phyloP scores from a whole-genome alignment of 2,888 invertebrate species.

The Brachyptera putata region DNA sequence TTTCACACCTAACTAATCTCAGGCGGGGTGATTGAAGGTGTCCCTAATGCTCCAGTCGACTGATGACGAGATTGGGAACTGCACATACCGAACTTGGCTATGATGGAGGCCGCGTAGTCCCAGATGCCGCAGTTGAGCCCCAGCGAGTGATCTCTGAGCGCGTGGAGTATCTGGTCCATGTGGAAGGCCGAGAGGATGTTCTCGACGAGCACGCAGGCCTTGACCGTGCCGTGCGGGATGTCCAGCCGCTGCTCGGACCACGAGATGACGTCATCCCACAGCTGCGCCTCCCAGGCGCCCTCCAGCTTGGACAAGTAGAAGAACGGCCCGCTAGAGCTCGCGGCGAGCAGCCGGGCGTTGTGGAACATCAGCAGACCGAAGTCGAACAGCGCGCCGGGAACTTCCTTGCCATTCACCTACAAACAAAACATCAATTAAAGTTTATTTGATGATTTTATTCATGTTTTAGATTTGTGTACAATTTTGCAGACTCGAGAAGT shows the following conservation, averaged over 20 bases:
- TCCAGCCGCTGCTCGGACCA: constrained; percentile 56
- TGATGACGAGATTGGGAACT: too few relatives aligned
- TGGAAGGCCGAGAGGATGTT: constrained; percentile 65
- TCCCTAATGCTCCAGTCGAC: too few relatives aligned
- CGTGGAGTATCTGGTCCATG: constrained; percentile 64
- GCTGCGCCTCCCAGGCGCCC: constrained; percentile 56
- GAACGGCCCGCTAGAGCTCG: constrained; percentile 59
- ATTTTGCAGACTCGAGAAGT: too few relatives aligned
- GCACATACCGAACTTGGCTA: constrained; percentile 62
- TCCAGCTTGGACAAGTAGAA: constrained; percentile 71
- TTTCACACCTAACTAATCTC: too few relatives aligned
- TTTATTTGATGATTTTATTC: constrained; percentile 22
- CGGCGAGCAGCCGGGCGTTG: constrained; percentile 52
- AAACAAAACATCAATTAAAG: too few relatives aligned
- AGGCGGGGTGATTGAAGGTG: too few relatives aligned
- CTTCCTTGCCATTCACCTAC: constrained; percentile 57
- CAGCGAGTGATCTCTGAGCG: constrained; percentile 59
- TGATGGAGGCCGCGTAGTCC: constrained; percentile 66
- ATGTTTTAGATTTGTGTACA: too few relatives aligned
- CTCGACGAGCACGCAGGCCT: constrained; percentile 68
- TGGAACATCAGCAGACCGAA: constrained; percentile 65
- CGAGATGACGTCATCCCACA: constrained; percentile 67
- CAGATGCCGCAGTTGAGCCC: constrained; percentile 72
- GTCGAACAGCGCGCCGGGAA: constrained; percentile 64
- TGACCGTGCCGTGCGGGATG: constrained; percentile 56